Base-by-base conservation (phyloP, 2,113 vertebrate species). In the Caloenas nicobarica region DNA sequence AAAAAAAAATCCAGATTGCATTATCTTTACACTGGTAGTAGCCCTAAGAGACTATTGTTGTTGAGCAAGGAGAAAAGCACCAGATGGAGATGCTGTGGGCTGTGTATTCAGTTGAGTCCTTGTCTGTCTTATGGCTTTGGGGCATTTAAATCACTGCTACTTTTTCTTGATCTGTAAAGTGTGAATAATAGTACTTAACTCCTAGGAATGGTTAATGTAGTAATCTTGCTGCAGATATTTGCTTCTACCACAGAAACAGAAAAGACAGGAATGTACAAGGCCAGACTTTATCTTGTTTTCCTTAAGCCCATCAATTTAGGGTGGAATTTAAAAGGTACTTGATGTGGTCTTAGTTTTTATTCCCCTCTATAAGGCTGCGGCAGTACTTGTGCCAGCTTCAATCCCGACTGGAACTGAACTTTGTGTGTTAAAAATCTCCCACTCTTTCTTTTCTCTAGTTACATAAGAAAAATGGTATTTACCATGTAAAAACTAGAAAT, bases 11-110 rank as follows among this genome's bases (percentile, higher is more conserved):
- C 33, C 22, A 89, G 62, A 21, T n/a, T 88, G 46, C 9, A 2
- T 16, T 50, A 13, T 53, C 40, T 38, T 40, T 65, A 7, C 26
- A 11, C 65, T 92, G 36, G 60, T 76, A n/a, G 87, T 4, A 25
- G 87, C 58, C 58, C 86, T 76, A 12, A 34, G 21, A 17, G 51
- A 34, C 16, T 2, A 1, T 10, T 57, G 26, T n/a, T 61, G 81
- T 18, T 26, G 5, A 77, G 62, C 64, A 88, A 79, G 18, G 13
- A 88, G 46, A 29, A 82, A 13, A 81, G 68, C 42, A 90, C 29
- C 85, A 91, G 88, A 88, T 95, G 95, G 94, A 66, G 54, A 31
- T 23, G 72, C 86, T 81, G 56, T 68, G 73, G 80, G 82, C 81
- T 96, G 57, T 86, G 53, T 34, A 13, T 69, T 66, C 70, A 53